Evolutionary conservation across 2,888 invertebrate species (phyloP), one percentile per base, ranked within the genome.

Genomic region (Tanytarsus gracilentus): DNA sequence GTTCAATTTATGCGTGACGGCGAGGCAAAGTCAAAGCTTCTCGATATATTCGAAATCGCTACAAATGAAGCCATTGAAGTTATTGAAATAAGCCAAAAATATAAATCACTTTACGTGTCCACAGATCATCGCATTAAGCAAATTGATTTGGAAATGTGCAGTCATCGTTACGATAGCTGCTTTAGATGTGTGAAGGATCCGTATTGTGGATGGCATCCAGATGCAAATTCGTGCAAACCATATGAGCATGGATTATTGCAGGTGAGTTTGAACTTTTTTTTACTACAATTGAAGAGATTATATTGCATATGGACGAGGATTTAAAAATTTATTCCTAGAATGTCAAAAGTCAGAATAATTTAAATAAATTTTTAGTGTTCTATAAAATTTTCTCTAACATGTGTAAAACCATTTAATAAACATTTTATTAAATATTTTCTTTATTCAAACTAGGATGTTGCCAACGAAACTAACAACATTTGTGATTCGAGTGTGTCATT

Each of bases 161-260:
- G 87, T 62, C 81, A 88, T 49, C 82, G 93, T 65, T 94, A 95
- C 75, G 90, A 92, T 75, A 92, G 89, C 68, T 96, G 95, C 71
- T 81, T 92, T 66, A 79, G 92, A 58, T 96, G 96, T 76, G 90
- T 94, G 9, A 84, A 90, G 67, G 96, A 96, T 76, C 96, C 96
- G 0, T 95, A 96, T 73, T 96, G 96, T 70, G 95, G 95, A 33
- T 96, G 96, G 96, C 95, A 95, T 71, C 85, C 89, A 66, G 91
- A 93, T 65, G 82, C 84, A 18, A 86, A 85, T 63, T 84, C 86
- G 58, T 94, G 94, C 75, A 85, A 89, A 66, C 89, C 92, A 16
- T 93, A 91, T 71, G 82, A 84, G 67, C 84, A 89, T 64, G 92
- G 91, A 83, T 86, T 76, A 76, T 65, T 74, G 63, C 70, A 70